These are phyloP conservation scores for Nibea albiflora DNA, from an alignment of 2,113 vertebrate genomes.

Conservation along the genomic window DNA sequence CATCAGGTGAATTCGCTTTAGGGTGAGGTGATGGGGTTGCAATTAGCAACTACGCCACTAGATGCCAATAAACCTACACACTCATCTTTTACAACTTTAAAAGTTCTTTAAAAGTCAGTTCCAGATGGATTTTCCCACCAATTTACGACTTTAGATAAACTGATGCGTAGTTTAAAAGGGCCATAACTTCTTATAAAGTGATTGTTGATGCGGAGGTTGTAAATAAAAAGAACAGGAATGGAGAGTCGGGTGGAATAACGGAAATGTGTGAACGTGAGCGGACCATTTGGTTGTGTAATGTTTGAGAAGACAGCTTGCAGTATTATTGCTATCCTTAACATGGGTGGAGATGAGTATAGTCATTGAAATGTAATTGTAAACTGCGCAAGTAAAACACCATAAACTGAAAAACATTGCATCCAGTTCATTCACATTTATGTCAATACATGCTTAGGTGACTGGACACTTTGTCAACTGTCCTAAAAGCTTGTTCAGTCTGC, in stretches of 20 bases:
- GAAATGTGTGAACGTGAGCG: slow-evolving; percentile 1
- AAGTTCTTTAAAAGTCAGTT: background rate
- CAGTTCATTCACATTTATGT: slow-evolving; percentile 40
- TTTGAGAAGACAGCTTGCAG: background rate
- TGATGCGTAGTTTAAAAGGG: background rate
- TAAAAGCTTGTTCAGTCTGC: slow-evolving; percentile 33
- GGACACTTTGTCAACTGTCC: slow-evolving; percentile 44
- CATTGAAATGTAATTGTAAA: slow-evolving; percentile 8
- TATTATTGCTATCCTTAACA: too few species aligned
- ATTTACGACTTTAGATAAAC: too few species aligned
- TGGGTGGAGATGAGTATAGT: too few species aligned
- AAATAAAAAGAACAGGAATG: slow-evolving; percentile 1
- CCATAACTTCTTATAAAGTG: slow-evolving; percentile 4
- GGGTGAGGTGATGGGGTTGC: too few species aligned
- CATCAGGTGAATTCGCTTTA: background rate
- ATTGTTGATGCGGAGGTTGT: background rate
- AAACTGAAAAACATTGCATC: slow-evolving; percentile 25
- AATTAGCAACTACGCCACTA: too few species aligned
- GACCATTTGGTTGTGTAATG: background rate
- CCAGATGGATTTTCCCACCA: background rate
- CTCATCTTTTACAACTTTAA: too few species aligned
- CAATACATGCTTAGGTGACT: slow-evolving; percentile 5
- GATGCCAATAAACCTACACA: too few species aligned
- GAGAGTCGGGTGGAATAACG: background rate
- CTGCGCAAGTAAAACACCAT: background rate